These are phyloP conservation scores for Trichosurus vulpecula DNA, from an alignment of 2,797 vertebrate species.

Conservation along the genomic window DNA sequence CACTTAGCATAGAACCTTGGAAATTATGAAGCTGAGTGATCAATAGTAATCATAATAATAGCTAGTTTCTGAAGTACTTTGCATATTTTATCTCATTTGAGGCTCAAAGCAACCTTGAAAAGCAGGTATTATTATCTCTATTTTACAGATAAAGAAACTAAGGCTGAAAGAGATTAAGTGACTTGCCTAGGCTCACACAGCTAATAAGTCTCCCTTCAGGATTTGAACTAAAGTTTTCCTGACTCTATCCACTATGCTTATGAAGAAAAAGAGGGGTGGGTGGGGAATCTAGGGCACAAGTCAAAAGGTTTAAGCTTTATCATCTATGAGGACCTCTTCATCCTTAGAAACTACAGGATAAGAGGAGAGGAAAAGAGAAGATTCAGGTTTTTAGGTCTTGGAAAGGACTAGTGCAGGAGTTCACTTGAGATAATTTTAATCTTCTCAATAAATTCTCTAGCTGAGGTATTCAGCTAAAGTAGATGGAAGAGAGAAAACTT, in stretches of 20 bases:
- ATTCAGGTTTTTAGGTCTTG: background rate
- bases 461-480: background rate
- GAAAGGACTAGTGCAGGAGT: background rate
- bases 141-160: conserved; percentile 55
- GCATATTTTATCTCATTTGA: background rate
- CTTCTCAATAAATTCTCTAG: background rate
- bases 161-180: conserved; percentile 9
- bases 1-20: background rate
- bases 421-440: background rate
- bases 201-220: conserved; percentile 27
- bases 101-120: background rate
- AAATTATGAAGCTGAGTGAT: background rate
- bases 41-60: background rate
- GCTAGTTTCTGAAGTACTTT: background rate
- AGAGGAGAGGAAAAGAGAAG: background rate
- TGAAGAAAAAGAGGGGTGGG: background rate
- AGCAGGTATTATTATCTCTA: background rate
- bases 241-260: background rate
- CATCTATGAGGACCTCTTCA: background rate
- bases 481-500: background rate
- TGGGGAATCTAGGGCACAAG: too few species aligned
- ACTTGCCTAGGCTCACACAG: conserved; percentile 58
- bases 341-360: background rate
- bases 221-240: background rate
- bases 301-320: too few species aligned